Evolutionary conservation across 2,797 vertebrate species (phyloP).

Genomic region (Clarias fuscus): DNA sequence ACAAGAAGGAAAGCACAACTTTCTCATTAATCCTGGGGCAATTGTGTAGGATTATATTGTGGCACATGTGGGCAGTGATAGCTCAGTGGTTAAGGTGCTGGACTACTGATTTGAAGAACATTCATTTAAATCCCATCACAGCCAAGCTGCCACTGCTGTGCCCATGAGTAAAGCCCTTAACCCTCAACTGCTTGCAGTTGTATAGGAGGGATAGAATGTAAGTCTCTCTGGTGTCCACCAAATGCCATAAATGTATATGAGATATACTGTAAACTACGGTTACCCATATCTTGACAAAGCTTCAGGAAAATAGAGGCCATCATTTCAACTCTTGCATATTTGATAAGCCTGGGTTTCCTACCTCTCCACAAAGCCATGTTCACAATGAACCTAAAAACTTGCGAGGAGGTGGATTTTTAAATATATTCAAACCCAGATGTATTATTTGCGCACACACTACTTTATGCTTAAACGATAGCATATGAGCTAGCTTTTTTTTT

Average conservation of each 20-base stretch:
- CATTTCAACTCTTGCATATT: slow-evolving; percentile 35
- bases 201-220: not conserved
- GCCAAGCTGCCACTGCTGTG: not conserved
- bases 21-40: slow-evolving; percentile 15
- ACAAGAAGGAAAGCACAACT: slow-evolving; percentile 46
- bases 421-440: slow-evolving; percentile 26
- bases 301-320: not conserved
- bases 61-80: not conserved
- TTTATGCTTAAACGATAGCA: slow-evolving; percentile 38
- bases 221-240: not conserved
- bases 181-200: not conserved
- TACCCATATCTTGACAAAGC: not conserved
- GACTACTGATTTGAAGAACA: not conserved
- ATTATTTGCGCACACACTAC: slow-evolving; percentile 34
- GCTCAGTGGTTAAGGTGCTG: not conserved
- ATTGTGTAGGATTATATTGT: not conserved
- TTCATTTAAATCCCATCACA: not conserved
- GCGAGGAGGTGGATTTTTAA: not conserved
- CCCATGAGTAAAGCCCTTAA: not conserved
- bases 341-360: slow-evolving; percentile 36
- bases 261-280: slow-evolving; percentile 7
- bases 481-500: slow-evolving; percentile 36
- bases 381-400: slow-evolving; percentile 31
- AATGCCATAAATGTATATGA: not conserved
- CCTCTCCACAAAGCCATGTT: slow-evolving; percentile 44